A percentile compares a stretch with the other conserved stretches of the same genome.
phyloP scores from a whole-genome alignment of 2,113 vertebrate genomes.

The Plotosus lineatus region DNA sequence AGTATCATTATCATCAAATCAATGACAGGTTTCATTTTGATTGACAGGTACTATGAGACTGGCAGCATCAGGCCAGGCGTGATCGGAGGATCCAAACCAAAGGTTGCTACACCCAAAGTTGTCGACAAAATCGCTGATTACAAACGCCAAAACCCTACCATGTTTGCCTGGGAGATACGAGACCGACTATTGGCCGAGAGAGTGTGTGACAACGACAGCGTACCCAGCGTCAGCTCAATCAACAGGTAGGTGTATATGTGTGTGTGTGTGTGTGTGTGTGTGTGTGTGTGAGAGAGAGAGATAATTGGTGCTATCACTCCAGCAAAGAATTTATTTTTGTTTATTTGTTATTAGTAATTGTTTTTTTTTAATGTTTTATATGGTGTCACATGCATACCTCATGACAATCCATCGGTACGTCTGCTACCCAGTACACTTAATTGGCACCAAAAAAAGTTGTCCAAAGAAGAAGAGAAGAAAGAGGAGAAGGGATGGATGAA shows the following conservation, averaged over 20 bases:
- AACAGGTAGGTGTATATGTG: conserved; percentile 83
- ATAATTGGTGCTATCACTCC: too few species aligned
- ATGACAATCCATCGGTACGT: background rate
- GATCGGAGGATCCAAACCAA: conserved; percentile 99
- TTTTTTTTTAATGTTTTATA: background rate
- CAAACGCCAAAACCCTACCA: conserved; percentile 99
- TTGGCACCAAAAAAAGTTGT: background rate
- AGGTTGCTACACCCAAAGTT: conserved; percentile 99
- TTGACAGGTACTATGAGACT: conserved; percentile 94
- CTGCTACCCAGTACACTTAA: background rate
- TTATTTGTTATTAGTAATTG: background rate
- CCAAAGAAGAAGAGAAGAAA: background rate
- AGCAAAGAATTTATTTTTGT: too few species aligned
- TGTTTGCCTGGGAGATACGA: conserved; percentile 99
- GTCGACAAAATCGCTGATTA: conserved; percentile 99
- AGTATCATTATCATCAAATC: background rate
- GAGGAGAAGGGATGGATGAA: background rate
- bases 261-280: conserved; percentile 2
- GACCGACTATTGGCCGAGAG: conserved; percentile 93
- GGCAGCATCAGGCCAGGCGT: conserved; percentile 98
- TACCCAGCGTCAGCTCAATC: conserved; percentile 98
- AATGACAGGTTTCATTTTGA: conserved; percentile 9
- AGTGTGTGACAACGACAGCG: conserved; percentile 97
- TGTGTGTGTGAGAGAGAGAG: too few species aligned
- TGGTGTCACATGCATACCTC: background rate